Percentiles rank a stretch among this genome's conserved stretches.
Evolutionary conservation across 2,797 vertebrate genomes (phyloP).

Genomic region (Myotis myotis): DNA sequence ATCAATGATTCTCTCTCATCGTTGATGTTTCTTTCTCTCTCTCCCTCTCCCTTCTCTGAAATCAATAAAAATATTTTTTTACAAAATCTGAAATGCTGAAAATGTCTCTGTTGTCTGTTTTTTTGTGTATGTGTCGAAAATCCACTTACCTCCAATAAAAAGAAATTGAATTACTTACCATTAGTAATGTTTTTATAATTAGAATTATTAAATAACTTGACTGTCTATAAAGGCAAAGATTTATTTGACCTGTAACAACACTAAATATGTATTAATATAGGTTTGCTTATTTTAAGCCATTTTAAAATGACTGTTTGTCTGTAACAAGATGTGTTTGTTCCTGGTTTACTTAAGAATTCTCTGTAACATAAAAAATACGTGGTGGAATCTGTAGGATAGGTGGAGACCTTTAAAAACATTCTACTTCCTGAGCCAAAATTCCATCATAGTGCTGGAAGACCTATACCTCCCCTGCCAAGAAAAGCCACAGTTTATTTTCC

Average conservation of each 20-base stretch:
- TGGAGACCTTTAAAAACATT: conserved; percentile 72
- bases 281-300: conserved; percentile 60
- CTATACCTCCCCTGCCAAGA: conserved; percentile 20
- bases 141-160: conserved; percentile 65
- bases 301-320: conserved; percentile 57
- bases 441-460: conserved; percentile 36
- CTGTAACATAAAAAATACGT: conserved; percentile 53
- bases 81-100: conserved; percentile 55
- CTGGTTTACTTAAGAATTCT: conserved; percentile 53
- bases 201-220: conserved; percentile 73
- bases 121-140: conserved; percentile 71
- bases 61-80: not conserved
- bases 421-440: conserved; percentile 74
- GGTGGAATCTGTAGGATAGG: conserved; percentile 65
- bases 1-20: too few relatives aligned
- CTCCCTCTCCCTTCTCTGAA: too few relatives aligned
- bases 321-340: conserved; percentile 59
- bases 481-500: conserved; percentile 43
- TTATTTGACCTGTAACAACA: conserved; percentile 60
- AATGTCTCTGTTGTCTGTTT: conserved; percentile 58
- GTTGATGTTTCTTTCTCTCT: too few relatives aligned
- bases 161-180: conserved; percentile 62
- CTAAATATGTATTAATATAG: conserved; percentile 30
- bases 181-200: conserved; percentile 75
- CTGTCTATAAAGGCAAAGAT: conserved; percentile 56